Percentiles rank a stretch among this genome's conserved stretches.
These are phyloP conservation scores for Ennomos quercinarius DNA, from an alignment of 2,888 invertebrate genomes.

Conservation along the genomic window DNA sequence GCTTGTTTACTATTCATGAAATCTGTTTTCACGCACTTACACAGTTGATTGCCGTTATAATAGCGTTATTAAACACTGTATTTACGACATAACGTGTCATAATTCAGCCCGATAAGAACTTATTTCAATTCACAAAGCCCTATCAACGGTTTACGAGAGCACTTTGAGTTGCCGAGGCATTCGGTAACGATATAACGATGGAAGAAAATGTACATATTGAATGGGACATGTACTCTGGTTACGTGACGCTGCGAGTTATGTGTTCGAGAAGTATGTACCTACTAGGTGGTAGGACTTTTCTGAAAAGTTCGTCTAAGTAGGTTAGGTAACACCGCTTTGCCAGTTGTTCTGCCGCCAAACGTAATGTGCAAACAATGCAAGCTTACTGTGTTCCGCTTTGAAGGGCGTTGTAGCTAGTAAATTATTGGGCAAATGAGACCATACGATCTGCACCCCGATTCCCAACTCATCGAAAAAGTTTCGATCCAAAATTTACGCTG, in stretches of 20 bases:
- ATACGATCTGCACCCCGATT: no score
- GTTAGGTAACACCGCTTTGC: no score
- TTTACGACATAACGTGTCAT: slow-evolving; percentile 25
- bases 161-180: slow-evolving; percentile 19
- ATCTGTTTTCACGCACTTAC: slow-evolving; percentile 12
- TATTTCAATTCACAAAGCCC: slow-evolving; percentile 40
- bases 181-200: slow-evolving; percentile 24
- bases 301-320: no score
- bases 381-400: no score
- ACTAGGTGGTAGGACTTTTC: no score
- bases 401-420: no score
- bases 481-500: no score
- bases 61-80: slow-evolving; percentile 19
- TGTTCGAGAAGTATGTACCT: background rate
- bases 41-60: slow-evolving; percentile 23
- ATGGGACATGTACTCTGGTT: background rate
- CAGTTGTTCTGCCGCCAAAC: no score
- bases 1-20: slow-evolving; percentile 2
- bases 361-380: no score
- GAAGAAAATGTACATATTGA: slow-evolving; percentile 13
- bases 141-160: slow-evolving; percentile 30
- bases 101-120: slow-evolving; percentile 36
- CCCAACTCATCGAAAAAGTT: no score
- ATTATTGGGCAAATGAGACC: no score
- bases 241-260: slow-evolving; percentile 1